phyloP scores from a whole-genome alignment of 1,140 invertebrate genomes.

The Achatina immaculata region DNA sequence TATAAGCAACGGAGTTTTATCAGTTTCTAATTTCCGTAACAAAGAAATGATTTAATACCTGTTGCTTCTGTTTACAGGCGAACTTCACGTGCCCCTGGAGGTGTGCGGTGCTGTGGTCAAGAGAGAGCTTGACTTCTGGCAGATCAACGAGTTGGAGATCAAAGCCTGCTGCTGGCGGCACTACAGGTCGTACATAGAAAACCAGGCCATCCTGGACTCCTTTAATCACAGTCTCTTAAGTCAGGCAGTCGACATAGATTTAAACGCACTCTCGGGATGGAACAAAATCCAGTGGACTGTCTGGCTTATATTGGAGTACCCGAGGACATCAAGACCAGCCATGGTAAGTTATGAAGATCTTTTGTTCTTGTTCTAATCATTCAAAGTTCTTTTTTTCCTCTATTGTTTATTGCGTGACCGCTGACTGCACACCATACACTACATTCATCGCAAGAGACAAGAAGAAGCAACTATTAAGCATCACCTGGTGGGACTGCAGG shows the following conservation, averaged over 20 bases:
- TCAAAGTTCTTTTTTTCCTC: neutral
- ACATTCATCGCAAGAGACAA: no score
- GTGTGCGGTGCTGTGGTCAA: slow-evolving; percentile 72
- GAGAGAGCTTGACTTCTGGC: slow-evolving; percentile 72
- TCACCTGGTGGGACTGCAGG: no score
- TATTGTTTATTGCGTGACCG: no score
- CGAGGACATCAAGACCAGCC: slow-evolving; percentile 57
- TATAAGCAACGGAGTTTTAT: no score
- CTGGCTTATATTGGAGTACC: slow-evolving; percentile 65
- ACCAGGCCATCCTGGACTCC: slow-evolving; percentile 64
- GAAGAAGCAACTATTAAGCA: no score
- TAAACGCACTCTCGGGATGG: slow-evolving; percentile 57
- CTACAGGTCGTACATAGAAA: slow-evolving; percentile 66
- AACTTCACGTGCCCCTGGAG: slow-evolving; percentile 72
- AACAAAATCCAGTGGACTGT: slow-evolving; percentile 61
- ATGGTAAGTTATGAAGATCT: slow-evolving; percentile 57
- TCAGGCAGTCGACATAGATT: slow-evolving; percentile 54
- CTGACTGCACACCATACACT: no score
- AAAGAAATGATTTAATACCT: no score
- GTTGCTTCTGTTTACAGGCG: no score
- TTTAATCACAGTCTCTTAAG: slow-evolving; percentile 61
- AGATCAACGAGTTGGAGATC: slow-evolving; percentile 67
- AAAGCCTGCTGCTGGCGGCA: slow-evolving; percentile 68
- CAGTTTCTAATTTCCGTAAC: no score
- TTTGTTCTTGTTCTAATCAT: neutral